These are phyloP conservation scores for Drosophila pseudoananassae DNA, from an alignment of 1,140 invertebrate species.

Conservation along the genomic window DNA sequence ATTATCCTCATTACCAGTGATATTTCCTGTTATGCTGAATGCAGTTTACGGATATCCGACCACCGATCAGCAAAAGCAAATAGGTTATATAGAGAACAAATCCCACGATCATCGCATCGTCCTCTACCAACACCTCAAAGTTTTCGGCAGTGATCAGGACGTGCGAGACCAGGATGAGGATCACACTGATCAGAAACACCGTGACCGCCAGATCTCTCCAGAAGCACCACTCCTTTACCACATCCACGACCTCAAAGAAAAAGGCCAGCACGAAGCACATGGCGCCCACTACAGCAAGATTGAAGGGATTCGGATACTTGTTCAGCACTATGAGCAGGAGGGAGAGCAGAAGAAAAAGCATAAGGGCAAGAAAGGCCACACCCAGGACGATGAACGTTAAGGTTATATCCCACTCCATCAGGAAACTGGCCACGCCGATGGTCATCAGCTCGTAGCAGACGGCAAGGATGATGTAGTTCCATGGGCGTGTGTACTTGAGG, in stretches of 20 bases:
- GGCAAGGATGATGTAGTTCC: conserved; percentile 4
- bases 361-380: not conserved
- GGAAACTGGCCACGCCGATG: conserved; percentile 28
- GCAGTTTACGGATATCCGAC: not conserved
- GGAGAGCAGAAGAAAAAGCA: not conserved
- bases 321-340: conserved; percentile 14
- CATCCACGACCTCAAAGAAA: not conserved
- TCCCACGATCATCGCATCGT: conserved; percentile 32
- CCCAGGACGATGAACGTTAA: conserved; percentile 5
- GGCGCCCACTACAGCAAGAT: not conserved
- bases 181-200: conserved; percentile 11
- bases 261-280: conserved; percentile 29
- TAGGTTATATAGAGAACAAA: conserved; percentile 44
- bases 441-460: conserved; percentile 45
- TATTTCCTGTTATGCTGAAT: not conserved
- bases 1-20: no score
- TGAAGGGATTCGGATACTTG: conserved; percentile 32
- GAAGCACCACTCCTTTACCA: not conserved
- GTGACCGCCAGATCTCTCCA: conserved; percentile 17
- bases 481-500: not conserved
- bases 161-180: conserved; percentile 18
- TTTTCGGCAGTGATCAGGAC: conserved; percentile 31
- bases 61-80: conserved; percentile 36
- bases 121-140: conserved; percentile 3
- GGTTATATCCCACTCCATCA: conserved; percentile 19